phyloP scores from a whole-genome alignment of 1,140 invertebrate species.

The Dysdera silvatica region DNA sequence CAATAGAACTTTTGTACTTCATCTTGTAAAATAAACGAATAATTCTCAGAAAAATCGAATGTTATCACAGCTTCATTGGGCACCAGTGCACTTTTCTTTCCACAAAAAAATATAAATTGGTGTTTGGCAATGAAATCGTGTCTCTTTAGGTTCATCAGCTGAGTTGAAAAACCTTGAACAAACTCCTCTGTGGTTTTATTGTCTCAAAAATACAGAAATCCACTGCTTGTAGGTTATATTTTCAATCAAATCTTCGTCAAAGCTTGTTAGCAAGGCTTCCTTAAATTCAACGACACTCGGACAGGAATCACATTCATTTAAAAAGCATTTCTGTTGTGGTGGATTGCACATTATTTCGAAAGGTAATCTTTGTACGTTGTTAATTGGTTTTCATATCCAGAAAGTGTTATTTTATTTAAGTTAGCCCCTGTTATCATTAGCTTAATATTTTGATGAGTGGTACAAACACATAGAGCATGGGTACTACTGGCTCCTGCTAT shows the following conservation, averaged over 20 bases:
- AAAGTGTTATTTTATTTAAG: background rate
- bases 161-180: background rate
- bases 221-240: slow-evolving; percentile 1
- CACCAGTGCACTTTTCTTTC: too few species aligned
- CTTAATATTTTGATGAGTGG: background rate
- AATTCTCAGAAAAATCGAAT: too few species aligned
- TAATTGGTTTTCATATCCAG: background rate
- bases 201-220: background rate
- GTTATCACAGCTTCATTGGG: too few species aligned
- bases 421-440: slow-evolving; percentile 3
- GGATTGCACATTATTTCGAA: slow-evolving; percentile 8
- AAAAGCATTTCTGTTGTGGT: background rate
- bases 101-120: background rate
- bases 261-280: background rate
- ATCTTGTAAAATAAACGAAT: too few species aligned
- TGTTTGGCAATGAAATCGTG: slow-evolving; percentile 3
- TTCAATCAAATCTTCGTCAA: slow-evolving; percentile 9
- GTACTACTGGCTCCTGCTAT: background rate
- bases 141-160: background rate
- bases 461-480: background rate
- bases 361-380: background rate
- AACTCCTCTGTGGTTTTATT: slow-evolving; percentile 1
- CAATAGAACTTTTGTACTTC: too few species aligned
- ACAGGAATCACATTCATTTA: background rate
- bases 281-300: background rate